Conservation (phyloP, 2,888 invertebrate genomes). For the Pteria penguin region DNA sequence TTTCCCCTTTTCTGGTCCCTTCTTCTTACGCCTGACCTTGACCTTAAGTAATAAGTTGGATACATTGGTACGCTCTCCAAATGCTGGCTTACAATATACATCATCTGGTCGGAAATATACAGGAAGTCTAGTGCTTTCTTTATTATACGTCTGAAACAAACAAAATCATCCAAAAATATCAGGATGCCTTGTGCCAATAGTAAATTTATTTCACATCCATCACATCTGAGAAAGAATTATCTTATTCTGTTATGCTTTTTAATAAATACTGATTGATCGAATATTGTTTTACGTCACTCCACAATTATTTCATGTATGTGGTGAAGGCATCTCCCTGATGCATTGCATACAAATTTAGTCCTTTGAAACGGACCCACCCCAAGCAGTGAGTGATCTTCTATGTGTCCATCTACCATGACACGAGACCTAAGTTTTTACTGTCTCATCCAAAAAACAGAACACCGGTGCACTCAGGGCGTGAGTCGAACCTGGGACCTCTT, state of each 20-base stretch:
- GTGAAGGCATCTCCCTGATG: too few relatives aligned
- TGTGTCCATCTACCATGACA: too few relatives aligned
- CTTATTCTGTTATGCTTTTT: neutral
- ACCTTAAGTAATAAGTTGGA: constrained; percentile 89
- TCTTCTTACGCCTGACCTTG: constrained; percentile 82
- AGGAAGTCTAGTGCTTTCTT: constrained; percentile 85
- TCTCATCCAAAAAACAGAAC: too few relatives aligned
- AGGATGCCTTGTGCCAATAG: too few relatives aligned
- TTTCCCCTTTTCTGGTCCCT: constrained; percentile 65
- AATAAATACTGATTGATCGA: too few relatives aligned
- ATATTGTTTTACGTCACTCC: too few relatives aligned
- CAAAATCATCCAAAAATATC: neutral
- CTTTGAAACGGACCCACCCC: too few relatives aligned
- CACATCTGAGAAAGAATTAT: neutral
- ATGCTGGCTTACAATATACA: constrained; percentile 88
- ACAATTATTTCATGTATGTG: too few relatives aligned
- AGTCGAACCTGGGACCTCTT: too few relatives aligned
- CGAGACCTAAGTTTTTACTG: too few relatives aligned
- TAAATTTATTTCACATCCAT: neutral
- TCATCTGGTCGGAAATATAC: constrained; percentile 90
- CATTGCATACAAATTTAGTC: neutral
- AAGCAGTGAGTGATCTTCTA: too few relatives aligned
- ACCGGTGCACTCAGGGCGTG: too few relatives aligned
- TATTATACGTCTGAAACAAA: constrained; percentile 80
- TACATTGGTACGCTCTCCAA: constrained; percentile 85